Evolutionary conservation across 1,140 invertebrate species (phyloP).

Genomic region (Galleria mellonella): DNA sequence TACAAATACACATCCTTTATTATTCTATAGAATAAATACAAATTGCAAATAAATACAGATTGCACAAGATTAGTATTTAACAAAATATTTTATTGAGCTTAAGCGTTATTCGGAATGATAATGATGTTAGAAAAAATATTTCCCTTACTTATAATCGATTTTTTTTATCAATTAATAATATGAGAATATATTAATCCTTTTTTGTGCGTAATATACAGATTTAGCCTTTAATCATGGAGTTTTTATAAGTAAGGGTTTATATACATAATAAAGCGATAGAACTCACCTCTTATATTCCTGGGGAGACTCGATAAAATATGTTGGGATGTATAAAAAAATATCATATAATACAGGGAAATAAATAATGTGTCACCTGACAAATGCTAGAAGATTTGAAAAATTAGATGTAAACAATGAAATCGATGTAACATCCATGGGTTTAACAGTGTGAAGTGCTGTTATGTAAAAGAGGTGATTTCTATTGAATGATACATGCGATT

Average conservation of each 20-base stretch:
- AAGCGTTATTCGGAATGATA: constrained; percentile 12
- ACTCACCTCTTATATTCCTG: constrained; percentile 57
- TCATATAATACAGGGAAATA: constrained; percentile 18
- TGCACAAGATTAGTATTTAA: too few relatives aligned
- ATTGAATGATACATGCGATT: constrained; percentile 47
- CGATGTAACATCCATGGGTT: constrained; percentile 50
- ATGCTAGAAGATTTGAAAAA: constrained; percentile 49
- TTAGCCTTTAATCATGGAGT: too few relatives aligned
- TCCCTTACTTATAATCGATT: too few relatives aligned
- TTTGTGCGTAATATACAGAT: too few relatives aligned
- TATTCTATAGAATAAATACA: too few relatives aligned
- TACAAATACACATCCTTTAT: too few relatives aligned
- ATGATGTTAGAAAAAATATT: constrained; percentile 4
- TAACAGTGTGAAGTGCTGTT: constrained; percentile 45
- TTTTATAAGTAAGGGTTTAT: neutral
- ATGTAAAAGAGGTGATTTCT: constrained; percentile 59
- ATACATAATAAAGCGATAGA: constrained; percentile 24
- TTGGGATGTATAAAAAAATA: constrained; percentile 12
- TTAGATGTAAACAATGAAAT: constrained; percentile 36
- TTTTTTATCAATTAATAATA: too few relatives aligned
- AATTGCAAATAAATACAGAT: too few relatives aligned
- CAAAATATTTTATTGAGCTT: constrained; percentile 4
- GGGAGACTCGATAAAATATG: constrained; percentile 19
- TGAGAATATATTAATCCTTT: too few relatives aligned
- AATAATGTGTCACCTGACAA: constrained; percentile 55